These are phyloP conservation scores for Zosterops borbonicus DNA, from an alignment of 2,113 vertebrate species.

Conservation along the genomic window DNA sequence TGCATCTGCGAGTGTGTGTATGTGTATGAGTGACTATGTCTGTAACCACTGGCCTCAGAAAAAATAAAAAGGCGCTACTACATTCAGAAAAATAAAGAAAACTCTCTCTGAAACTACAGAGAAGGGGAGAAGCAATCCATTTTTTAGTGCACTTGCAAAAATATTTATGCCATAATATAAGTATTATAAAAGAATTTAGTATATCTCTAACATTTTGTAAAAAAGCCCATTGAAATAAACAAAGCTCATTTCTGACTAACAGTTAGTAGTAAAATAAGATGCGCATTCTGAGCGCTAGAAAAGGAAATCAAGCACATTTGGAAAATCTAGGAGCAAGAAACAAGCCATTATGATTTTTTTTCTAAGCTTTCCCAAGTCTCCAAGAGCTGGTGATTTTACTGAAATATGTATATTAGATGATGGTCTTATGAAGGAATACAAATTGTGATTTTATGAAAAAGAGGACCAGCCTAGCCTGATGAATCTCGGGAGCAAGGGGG, in stretches of 20 bases:
- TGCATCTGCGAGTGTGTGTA: background rate
- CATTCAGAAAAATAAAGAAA: constrained; percentile 13
- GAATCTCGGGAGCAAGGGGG: background rate
- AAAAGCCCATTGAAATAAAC: constrained; percentile 17
- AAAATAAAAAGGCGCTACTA: background rate
- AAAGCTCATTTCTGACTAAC: constrained; percentile 28
- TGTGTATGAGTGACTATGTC: background rate
- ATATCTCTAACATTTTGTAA: constrained; percentile 18
- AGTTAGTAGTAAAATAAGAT: background rate
- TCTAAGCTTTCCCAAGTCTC: background rate
- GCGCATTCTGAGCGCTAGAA: background rate
- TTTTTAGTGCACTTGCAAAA: constrained; percentile 20
- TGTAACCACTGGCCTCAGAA: background rate
- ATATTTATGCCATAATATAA: constrained; percentile 37
- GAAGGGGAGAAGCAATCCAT: background rate
- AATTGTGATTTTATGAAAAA: background rate
- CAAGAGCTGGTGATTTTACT: background rate
- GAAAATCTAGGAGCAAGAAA: background rate
- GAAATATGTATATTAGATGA: background rate
- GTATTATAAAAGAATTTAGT: constrained; percentile 20
- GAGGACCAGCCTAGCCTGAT: background rate
- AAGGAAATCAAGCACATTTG: background rate
- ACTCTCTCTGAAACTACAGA: constrained; percentile 2
- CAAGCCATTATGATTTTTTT: background rate
- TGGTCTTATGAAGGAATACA: background rate